These are phyloP conservation scores for Paralichthys olivaceus DNA, from an alignment of 2,113 vertebrate species.

Conservation along the genomic window DNA sequence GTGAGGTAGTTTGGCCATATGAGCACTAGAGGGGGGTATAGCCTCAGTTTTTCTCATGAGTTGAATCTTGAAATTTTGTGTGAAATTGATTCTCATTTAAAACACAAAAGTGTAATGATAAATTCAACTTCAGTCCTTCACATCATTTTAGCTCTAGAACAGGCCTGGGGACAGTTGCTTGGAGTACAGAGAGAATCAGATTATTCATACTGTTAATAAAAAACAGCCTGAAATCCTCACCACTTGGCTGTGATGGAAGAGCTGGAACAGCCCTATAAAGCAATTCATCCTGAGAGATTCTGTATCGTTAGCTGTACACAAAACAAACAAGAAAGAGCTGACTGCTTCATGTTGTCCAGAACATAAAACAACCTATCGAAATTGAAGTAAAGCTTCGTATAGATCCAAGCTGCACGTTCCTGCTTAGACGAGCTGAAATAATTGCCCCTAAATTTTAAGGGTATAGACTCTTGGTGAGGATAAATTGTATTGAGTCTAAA, in stretches of 20 bases:
- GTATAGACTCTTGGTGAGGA: neutral
- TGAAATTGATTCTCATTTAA: neutral
- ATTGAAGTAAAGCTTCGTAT: too few relatives aligned
- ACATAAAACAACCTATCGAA: too few relatives aligned
- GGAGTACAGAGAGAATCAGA: too few relatives aligned
- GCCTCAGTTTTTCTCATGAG: neutral
- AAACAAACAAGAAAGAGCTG: neutral
- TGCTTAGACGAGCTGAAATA: too few relatives aligned
- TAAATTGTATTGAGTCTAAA: neutral
- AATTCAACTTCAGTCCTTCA: too few relatives aligned
- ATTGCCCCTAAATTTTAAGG: too few relatives aligned
- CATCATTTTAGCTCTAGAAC: too few relatives aligned
- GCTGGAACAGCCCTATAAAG: too few relatives aligned
- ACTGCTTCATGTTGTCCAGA: neutral
- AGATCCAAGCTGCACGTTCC: too few relatives aligned
- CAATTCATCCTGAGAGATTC: neutral
- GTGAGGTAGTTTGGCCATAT: too few relatives aligned
- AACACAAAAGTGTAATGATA: neutral
- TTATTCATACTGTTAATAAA: neutral
- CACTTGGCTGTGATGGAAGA: too few relatives aligned
- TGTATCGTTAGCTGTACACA: neutral
- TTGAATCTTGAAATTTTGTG: neutral
- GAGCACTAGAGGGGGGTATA: slow-evolving; percentile 46
- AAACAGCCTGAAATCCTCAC: neutral
- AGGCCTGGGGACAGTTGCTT: too few relatives aligned